phyloP scores from a whole-genome alignment of 2,113 vertebrate species.

The Ctenomys sociabilis region DNA sequence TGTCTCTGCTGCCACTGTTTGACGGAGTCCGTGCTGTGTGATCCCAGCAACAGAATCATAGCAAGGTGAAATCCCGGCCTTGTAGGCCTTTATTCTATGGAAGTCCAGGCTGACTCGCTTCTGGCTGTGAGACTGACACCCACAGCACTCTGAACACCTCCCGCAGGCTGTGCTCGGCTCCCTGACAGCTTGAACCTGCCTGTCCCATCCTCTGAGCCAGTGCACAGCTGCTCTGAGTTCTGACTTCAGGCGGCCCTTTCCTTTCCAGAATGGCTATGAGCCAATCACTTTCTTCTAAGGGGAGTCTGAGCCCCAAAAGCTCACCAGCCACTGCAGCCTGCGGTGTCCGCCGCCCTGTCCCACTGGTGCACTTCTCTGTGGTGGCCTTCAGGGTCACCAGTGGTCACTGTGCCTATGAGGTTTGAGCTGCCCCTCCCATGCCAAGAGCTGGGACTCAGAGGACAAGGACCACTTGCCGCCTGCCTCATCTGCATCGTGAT shows the following conservation, averaged over 20 bases:
- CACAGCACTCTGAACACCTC: neutral
- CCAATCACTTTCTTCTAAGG: neutral
- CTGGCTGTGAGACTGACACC: neutral
- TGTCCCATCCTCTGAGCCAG: neutral
- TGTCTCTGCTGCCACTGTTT: neutral
- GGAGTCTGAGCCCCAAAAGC: neutral
- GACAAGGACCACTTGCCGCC: neutral
- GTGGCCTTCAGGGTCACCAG: neutral
- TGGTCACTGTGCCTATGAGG: neutral
- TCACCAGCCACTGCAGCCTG: neutral
- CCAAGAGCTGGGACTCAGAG: neutral
- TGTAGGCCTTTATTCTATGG: neutral
- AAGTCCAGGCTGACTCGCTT: neutral
- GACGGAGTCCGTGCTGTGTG: neutral
- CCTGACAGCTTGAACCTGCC: neutral
- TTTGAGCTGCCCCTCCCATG: neutral
- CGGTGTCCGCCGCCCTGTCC: neutral
- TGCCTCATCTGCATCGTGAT: neutral
- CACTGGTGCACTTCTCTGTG: neutral
- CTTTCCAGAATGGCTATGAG: neutral
- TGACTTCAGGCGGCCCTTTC: neutral
- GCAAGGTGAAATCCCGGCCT: neutral
- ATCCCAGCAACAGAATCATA: neutral
- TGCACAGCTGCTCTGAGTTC: neutral
- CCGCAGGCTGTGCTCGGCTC: neutral